These are phyloP conservation scores for Drosophila limbata DNA, from an alignment of 2,888 invertebrate genomes.

Conservation along the genomic window DNA sequence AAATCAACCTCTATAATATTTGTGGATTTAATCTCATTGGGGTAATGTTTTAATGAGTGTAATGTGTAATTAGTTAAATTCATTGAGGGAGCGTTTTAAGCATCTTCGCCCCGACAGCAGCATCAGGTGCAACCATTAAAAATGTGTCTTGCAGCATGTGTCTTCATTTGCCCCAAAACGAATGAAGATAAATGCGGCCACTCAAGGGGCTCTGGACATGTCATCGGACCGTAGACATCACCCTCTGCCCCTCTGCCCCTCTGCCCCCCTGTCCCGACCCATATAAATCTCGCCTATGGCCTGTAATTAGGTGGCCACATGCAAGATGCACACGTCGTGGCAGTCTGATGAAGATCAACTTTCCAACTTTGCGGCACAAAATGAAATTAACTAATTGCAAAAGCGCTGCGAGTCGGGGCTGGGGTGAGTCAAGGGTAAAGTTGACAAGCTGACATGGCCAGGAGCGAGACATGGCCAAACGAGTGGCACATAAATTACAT, in stretches of 20 bases:
- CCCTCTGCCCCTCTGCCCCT: too few relatives aligned
- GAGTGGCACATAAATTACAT: constrained; percentile 48
- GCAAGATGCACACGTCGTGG: constrained; percentile 29
- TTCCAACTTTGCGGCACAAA: constrained; percentile 51
- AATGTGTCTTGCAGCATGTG: constrained; percentile 45
- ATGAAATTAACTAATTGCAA: constrained; percentile 79
- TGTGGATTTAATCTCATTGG: not conserved
- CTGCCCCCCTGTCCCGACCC: not conserved
- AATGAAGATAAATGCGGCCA: constrained; percentile 70
- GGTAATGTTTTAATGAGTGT: not conserved
- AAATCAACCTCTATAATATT: not conserved
- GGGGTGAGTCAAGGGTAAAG: constrained; percentile 46
- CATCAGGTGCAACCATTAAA: constrained; percentile 11
- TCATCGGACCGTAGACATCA: constrained; percentile 21
- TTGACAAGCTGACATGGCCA: constrained; percentile 31
- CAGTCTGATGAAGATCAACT: constrained; percentile 54
- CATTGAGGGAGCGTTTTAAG: not conserved
- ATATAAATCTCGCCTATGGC: constrained; percentile 30
- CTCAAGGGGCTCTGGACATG: constrained; percentile 30
- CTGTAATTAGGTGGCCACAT: constrained; percentile 39
- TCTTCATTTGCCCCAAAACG: constrained; percentile 57
- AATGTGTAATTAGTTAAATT: constrained; percentile 30
- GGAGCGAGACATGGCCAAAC: not conserved
- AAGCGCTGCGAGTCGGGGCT: constrained; percentile 25
- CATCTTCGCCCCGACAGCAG: constrained; percentile 9